Evolutionary conservation across 1,140 invertebrate species (phyloP), one percentile per base, ranked within the genome.

Genomic region (Drosophila setifemur): DNA sequence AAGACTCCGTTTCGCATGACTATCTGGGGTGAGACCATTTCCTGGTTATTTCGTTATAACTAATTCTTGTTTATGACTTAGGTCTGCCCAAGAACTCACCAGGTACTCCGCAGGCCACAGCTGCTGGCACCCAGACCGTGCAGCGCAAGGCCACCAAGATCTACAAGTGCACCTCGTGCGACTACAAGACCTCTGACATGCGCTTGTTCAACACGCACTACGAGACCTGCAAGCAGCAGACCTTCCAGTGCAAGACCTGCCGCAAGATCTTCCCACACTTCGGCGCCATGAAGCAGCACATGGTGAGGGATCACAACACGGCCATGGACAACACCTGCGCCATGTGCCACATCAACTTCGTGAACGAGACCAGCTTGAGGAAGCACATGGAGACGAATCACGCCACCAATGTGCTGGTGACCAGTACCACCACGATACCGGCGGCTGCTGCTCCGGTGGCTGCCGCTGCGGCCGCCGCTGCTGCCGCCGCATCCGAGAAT

Each of bases 381-480:
- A 90, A 90, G 58, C 89, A 90, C 53, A 90, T 90, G 88, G 89
- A 90, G 68, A 60, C 77, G 1, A 90, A 90, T 63, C 89, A 90
- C 40, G 86, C 88, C 39, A 89, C 88, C 53, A 89, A 89, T 74
- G 88, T 89, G 12, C 55, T 89, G 23, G 88, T 89, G 9, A 89
- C 88, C 43, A 89, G 88, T 67, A 89, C 88, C 18, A 88, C 88
- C 14, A 89, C 88, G 23, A 79, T 89, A 52, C 85, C 88, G 12
- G 85, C 81, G 14, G 61, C 69, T 12, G 74, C 79, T 11, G 78
- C 73, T 4, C 81, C 76, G 2, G 79, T 73, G 8, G 75, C 85
- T 39, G 61, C 75, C 5, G 72, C 83, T 11, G 77, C 63, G 11
- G 69, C 60, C 4, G 66, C 64, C 29, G 70, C 82, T 43, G 73